Evolutionary conservation across 2,888 invertebrate genomes (phyloP).

Genomic region (Dasysyrphus tricinctus): DNA sequence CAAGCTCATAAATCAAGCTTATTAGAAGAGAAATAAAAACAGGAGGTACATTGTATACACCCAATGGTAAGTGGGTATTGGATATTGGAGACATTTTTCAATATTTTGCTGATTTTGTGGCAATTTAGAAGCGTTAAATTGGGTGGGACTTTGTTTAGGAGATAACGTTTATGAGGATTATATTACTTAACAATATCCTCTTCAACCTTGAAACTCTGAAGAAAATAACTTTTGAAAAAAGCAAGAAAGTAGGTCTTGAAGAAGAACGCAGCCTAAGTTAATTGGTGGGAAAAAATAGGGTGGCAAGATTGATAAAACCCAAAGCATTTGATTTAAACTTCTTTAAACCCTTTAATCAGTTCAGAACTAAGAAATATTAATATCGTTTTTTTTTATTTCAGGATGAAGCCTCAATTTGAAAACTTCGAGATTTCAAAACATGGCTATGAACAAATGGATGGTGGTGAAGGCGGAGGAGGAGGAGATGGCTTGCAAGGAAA

Average conservation of each 20-base stretch:
- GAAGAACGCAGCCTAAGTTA: too few relatives aligned
- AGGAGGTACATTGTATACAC: background rate
- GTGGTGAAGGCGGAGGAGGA: slow-evolving; percentile 77
- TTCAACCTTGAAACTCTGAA: too few relatives aligned
- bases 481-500: slow-evolving; percentile 85
- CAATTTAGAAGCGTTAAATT: background rate
- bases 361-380: too few relatives aligned
- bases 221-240: too few relatives aligned
- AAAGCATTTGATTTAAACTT: too few relatives aligned
- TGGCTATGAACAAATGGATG: slow-evolving; percentile 82
- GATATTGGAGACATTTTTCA: background rate
- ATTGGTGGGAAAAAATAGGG: too few relatives aligned
- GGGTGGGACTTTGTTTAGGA: background rate
- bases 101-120: background rate
- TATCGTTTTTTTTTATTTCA: slow-evolving; percentile 39
- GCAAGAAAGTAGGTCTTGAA: too few relatives aligned
- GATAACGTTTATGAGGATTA: too few relatives aligned
- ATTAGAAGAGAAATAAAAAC: background rate
- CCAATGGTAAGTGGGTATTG: background rate
- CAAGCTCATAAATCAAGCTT: slow-evolving; percentile 20
- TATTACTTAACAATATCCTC: too few relatives aligned
- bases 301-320: too few relatives aligned
- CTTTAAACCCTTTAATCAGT: background rate
- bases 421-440: slow-evolving; percentile 81
- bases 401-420: slow-evolving; percentile 79